Percentiles rank a stretch among this genome's conserved stretches.
Evolutionary conservation across 2,113 vertebrate genomes (phyloP).

Genomic region (Meriones unguiculatus): DNA sequence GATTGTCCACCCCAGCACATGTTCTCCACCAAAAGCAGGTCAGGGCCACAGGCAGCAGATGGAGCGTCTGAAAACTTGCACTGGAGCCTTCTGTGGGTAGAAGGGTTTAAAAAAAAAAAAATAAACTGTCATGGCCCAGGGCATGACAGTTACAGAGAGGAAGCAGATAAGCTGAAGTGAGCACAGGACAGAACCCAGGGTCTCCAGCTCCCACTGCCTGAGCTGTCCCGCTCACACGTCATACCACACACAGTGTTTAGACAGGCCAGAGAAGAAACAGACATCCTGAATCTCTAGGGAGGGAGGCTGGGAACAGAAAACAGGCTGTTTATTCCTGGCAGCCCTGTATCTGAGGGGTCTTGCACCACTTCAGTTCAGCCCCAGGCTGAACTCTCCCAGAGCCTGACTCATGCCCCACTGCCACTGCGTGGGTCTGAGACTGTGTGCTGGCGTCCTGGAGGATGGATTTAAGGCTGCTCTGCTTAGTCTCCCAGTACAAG

Average conservation of each 20-base stretch:
- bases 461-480: neutral
- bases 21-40: neutral
- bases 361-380: slow-evolving; percentile 51
- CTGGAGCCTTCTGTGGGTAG: neutral
- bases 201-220: neutral
- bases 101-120: neutral
- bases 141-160: neutral
- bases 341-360: neutral
- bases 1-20: neutral
- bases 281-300: slow-evolving; percentile 57
- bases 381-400: slow-evolving; percentile 73
- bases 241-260: slow-evolving; percentile 75
- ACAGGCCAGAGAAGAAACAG: slow-evolving; percentile 79
- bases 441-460: neutral
- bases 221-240: neutral
- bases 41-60: neutral
- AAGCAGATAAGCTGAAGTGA: neutral
- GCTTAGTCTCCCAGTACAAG: neutral
- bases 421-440: neutral
- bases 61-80: neutral
- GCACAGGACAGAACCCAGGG: neutral
- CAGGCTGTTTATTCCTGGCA: slow-evolving; percentile 75
- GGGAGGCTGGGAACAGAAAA: slow-evolving; percentile 65
- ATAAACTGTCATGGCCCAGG: neutral
- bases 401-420: slow-evolving; percentile 53